These are phyloP conservation scores for Nymphalis c-album DNA, from an alignment of 2,888 invertebrate genomes.

Conservation along the genomic window DNA sequence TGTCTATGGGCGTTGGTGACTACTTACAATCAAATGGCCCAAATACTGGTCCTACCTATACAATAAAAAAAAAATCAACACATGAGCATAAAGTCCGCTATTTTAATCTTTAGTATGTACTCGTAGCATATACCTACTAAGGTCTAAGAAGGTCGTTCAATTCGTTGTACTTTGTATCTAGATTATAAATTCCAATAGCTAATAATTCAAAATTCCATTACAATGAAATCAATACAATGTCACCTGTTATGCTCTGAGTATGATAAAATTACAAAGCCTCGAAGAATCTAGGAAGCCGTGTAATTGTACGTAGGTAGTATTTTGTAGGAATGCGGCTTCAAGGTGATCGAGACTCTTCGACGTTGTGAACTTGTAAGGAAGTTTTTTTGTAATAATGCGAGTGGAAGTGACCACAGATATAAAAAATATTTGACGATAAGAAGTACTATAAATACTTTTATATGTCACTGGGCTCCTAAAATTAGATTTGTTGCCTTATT, in stretches of 20 bases:
- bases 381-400: conserved; percentile 29
- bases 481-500: no score
- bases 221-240: conserved; percentile 11
- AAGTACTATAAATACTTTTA: background rate
- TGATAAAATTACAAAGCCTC: conserved; percentile 9
- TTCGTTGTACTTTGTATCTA: background rate
- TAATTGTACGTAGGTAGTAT: conserved; percentile 2
- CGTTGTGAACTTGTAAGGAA: conserved; percentile 42
- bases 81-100: no score
- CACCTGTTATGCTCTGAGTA: background rate
- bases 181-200: background rate
- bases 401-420: conserved; percentile 29
- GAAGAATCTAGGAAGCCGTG: conserved; percentile 9
- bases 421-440: background rate
- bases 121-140: no score
- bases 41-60: no score
- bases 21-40: no score
- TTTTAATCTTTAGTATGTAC: no score
- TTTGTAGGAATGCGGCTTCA: conserved; percentile 44
- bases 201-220: conserved; percentile 7
- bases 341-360: conserved; percentile 48
- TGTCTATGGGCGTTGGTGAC: no score
- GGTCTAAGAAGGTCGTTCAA: background rate
- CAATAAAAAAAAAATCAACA: no score
- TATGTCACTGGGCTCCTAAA: no score